These are phyloP conservation scores for Rhagophthalmus giganteus DNA, from an alignment of 2,888 invertebrate genomes.

Conservation along the genomic window DNA sequence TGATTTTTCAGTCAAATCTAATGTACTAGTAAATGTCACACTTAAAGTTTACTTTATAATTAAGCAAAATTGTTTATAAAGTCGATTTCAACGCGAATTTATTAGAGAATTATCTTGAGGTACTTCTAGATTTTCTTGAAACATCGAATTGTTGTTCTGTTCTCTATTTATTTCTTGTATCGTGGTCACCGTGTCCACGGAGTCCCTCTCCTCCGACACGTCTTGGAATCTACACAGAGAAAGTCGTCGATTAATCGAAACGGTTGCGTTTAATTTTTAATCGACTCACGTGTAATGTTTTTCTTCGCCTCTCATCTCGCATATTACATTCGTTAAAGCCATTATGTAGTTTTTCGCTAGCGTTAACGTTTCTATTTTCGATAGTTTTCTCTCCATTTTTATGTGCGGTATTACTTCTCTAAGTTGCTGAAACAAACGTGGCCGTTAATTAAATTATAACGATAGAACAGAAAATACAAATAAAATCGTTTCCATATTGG, in stretches of 20 bases:
- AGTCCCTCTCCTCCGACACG: constrained; percentile 50
- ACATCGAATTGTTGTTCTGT: constrained; percentile 61
- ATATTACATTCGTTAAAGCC: constrained; percentile 78
- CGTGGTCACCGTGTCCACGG: constrained; percentile 47
- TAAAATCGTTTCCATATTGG: too few relatives aligned
- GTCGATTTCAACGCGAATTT: constrained; percentile 38
- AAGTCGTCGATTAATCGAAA: too few relatives aligned
- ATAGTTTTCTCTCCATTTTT: constrained; percentile 74
- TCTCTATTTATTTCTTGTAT: constrained; percentile 47
- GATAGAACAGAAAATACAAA: too few relatives aligned
- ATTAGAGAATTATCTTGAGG: constrained; percentile 47
- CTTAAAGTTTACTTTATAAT: constrained; percentile 22
- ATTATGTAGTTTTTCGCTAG: constrained; percentile 82
- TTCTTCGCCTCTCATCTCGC: constrained; percentile 74
- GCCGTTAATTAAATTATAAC: too few relatives aligned
- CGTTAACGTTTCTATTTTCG: constrained; percentile 79
- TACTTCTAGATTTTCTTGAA: constrained; percentile 60
- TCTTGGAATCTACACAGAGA: constrained; percentile 56
- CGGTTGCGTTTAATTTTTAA: too few relatives aligned
- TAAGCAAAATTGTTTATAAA: constrained; percentile 14
- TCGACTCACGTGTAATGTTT: constrained; percentile 68
- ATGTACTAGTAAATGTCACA: constrained; percentile 27
- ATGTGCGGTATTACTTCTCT: constrained; percentile 80
- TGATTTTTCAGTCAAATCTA: constrained; percentile 28
- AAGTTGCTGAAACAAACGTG: constrained; percentile 60